Evolutionary conservation across 2,113 vertebrate genomes (phyloP), one percentile per base, ranked within the genome.

Genomic region (Psittacula cyanocephala): DNA sequence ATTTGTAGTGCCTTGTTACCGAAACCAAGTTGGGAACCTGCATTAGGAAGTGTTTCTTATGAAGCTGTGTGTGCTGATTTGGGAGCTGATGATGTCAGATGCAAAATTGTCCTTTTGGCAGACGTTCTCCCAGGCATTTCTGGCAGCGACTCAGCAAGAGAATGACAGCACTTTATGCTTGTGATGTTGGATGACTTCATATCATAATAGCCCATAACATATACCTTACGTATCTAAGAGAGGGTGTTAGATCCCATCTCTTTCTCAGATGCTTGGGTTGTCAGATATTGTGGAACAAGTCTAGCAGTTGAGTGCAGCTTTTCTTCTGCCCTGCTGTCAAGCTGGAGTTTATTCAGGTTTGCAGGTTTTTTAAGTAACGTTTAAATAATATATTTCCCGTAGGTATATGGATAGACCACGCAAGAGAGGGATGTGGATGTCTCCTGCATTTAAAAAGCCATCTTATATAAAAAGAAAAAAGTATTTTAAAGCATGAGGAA

Each of bases 311-410:
- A 0, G 41, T 86, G 47, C 60, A 47, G 43, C 10, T 57, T 69
- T 74, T 31, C 8, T 49, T 31, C 77, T 84, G 9, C 29, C 53
- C 68, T 55, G 18, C 13, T 83, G 7, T 67, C 19, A 81, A 70
- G 37, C 12, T 91, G n/a, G 3, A 86, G 13, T 83, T 86, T 91
- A 53, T 88, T 88, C 52, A 84, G 69, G 71, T 63, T 68, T 95
- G 7, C 43, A 31, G 29, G 10, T 90, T 91, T 55, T 41, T 55
- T 72, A 49, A 83, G 25, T 77, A 86, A 63, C 28, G 33, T 80
- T 94, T 77, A 83, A 94, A 75, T 93, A 82, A 80, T 88, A 13
- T 16, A 59, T 82, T 91, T 93, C 86, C 79, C 29, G 5, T 81
- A 86, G 44, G 33, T 83, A 27, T 70, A 8, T 67, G 37, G 47